These are phyloP conservation scores for Laticauda laticaudata DNA, from an alignment of 2,113 vertebrate genomes.

Conservation along the genomic window DNA sequence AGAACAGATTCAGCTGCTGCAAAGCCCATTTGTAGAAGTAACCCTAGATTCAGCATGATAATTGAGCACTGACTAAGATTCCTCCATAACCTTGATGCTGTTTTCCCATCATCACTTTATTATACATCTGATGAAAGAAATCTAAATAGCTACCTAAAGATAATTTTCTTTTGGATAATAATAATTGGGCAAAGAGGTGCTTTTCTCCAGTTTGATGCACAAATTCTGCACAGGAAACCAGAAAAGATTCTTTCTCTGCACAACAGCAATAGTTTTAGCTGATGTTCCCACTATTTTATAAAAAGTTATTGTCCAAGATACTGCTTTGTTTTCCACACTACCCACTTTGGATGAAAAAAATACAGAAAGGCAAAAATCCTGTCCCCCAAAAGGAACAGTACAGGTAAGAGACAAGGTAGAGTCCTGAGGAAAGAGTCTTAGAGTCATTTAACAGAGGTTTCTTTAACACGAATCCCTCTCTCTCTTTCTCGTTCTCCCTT, in stretches of 20 bases:
- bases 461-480: constrained; percentile 47
- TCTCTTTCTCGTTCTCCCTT: constrained; percentile 62
- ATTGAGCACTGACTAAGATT: background rate
- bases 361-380: background rate
- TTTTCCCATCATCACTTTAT: background rate
- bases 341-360: background rate
- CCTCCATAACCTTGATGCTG: background rate
- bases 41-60: background rate
- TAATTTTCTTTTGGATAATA: background rate
- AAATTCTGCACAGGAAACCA: background rate
- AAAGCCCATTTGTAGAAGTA: background rate
- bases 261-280: background rate
- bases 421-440: background rate
- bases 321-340: background rate
- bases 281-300: background rate
- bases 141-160: background rate
- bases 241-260: background rate
- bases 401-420: background rate
- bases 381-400: background rate
- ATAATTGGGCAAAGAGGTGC: background rate
- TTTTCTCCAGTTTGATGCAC: background rate
- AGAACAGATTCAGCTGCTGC: background rate
- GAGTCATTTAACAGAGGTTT: background rate
- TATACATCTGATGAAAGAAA: background rate
- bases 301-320: background rate